Conservation (phyloP, 2,797 vertebrate genomes). For the Sternotherus odoratus region DNA sequence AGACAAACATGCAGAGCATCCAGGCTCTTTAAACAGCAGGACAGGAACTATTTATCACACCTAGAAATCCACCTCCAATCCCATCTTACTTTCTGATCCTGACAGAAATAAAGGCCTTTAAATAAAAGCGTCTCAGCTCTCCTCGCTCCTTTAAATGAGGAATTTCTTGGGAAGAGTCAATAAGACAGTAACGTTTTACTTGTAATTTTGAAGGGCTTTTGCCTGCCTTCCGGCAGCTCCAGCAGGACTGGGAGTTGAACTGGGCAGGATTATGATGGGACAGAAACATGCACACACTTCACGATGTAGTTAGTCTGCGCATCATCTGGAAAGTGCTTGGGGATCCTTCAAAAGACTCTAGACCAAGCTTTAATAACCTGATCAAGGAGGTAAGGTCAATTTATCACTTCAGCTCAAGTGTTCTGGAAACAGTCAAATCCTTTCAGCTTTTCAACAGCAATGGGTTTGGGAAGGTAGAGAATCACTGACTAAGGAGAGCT, state of each 20-base stretch:
- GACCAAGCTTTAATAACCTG: conserved; percentile 75
- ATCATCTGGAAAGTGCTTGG: conserved; percentile 57
- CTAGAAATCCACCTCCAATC: conserved; percentile 60
- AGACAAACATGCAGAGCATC: conserved; percentile 75
- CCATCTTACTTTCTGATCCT: conserved; percentile 32
- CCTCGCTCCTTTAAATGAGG: conserved; percentile 1
- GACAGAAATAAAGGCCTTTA: background rate
- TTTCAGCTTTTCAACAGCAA: conserved; percentile 73
- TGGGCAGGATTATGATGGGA: background rate
- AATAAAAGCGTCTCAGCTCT: conserved; percentile 13
- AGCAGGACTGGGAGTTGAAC: background rate
- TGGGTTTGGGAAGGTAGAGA: conserved; percentile 31
- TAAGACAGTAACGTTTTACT: conserved; percentile 25
- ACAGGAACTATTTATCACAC: conserved; percentile 83
- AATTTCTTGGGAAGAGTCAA: conserved; percentile 17
- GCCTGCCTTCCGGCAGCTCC: background rate
- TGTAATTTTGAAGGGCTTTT: conserved; percentile 35
- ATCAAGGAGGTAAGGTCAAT: conserved; percentile 77
- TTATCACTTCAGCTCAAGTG: conserved; percentile 76
- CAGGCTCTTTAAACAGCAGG: conserved; percentile 70
- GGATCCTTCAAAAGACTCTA: conserved; percentile 62
- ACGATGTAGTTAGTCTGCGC: background rate
- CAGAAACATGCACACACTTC: background rate
- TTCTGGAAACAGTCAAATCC: conserved; percentile 75
- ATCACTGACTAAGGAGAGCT: conserved; percentile 12